Conservation (phyloP, 1,140 invertebrate species). For the Lasaia peninsularis region DNA sequence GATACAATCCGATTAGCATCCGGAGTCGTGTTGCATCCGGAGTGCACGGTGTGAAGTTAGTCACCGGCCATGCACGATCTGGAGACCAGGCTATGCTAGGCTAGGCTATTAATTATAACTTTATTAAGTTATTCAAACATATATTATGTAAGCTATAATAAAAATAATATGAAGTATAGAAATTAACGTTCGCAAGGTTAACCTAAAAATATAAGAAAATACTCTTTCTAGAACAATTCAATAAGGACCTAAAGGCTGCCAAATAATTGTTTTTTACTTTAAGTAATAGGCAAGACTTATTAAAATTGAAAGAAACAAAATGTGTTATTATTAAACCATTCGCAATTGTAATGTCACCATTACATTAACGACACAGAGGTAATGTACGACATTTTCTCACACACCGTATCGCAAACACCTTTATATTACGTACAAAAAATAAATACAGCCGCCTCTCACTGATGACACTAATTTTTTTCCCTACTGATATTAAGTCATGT, state of each 20-base stretch:
- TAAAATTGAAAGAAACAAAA: slow-evolving; percentile 18
- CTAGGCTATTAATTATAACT: too few species aligned
- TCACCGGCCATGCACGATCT: too few species aligned
- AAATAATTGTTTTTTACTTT: background rate
- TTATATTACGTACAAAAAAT: slow-evolving; percentile 43
- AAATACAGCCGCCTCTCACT: slow-evolving; percentile 42
- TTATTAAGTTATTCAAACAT: too few species aligned
- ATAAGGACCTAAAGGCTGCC: too few species aligned
- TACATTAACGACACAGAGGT: slow-evolving; percentile 32
- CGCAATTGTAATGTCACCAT: slow-evolving; percentile 25
- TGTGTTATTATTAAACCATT: slow-evolving; percentile 38
- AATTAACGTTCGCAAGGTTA: background rate
- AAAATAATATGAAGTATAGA: too few species aligned
- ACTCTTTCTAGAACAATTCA: background rate
- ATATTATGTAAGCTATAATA: too few species aligned
- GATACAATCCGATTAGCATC: too few species aligned
- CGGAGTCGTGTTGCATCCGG: too few species aligned
- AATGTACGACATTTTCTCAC: slow-evolving; percentile 25
- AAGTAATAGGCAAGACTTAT: background rate
- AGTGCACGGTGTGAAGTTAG: too few species aligned
- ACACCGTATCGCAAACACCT: slow-evolving; percentile 42
- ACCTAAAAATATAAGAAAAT: background rate
- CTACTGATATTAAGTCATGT: slow-evolving; percentile 75
- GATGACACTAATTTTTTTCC: slow-evolving; percentile 70
- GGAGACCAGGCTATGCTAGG: too few species aligned